These are phyloP conservation scores for Acanthochromis polyacanthus DNA, from an alignment of 2,113 vertebrate genomes.

Conservation along the genomic window DNA sequence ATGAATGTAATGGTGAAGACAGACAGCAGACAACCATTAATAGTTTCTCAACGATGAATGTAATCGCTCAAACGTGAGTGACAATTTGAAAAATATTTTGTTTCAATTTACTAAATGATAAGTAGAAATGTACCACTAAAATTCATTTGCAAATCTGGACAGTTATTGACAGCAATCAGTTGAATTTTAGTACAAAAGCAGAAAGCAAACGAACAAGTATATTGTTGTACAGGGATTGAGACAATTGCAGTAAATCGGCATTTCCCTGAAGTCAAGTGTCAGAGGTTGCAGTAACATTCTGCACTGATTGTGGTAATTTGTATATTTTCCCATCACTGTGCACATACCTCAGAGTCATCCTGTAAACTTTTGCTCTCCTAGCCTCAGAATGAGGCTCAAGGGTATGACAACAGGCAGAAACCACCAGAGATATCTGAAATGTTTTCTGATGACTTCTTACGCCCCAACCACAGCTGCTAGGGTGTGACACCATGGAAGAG, in stretches of 20 bases:
- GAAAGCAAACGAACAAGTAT: not conserved
- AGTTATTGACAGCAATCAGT: not conserved
- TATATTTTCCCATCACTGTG: conserved; percentile 55
- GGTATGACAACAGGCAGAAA: conserved; percentile 61
- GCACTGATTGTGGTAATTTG: conserved; percentile 21
- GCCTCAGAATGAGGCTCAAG: conserved; percentile 49
- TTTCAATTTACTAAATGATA: conserved; percentile 9
- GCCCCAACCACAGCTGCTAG: conserved; percentile 68
- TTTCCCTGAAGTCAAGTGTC: conserved; percentile 39
- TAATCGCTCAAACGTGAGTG: not conserved
- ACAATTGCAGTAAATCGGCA: conserved; percentile 21
- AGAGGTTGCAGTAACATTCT: conserved; percentile 24
- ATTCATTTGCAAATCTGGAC: not conserved
- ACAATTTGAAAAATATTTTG: not conserved
- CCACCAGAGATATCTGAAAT: conserved; percentile 62
- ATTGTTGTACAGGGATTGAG: conserved; percentile 5
- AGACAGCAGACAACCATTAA: conserved; percentile 24
- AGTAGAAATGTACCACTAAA: not conserved
- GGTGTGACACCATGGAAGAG: conserved; percentile 68
- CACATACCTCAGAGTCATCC: conserved; percentile 55
- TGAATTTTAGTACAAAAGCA: not conserved
- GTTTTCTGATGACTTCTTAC: conserved; percentile 72
- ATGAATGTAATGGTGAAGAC: conserved; percentile 38
- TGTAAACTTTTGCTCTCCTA: conserved; percentile 32
- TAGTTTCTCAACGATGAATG: not conserved